Evolutionary conservation across 2,113 vertebrate species (phyloP), one percentile per base, ranked within the genome.

Genomic region (Marcusenius ussheri): DNA sequence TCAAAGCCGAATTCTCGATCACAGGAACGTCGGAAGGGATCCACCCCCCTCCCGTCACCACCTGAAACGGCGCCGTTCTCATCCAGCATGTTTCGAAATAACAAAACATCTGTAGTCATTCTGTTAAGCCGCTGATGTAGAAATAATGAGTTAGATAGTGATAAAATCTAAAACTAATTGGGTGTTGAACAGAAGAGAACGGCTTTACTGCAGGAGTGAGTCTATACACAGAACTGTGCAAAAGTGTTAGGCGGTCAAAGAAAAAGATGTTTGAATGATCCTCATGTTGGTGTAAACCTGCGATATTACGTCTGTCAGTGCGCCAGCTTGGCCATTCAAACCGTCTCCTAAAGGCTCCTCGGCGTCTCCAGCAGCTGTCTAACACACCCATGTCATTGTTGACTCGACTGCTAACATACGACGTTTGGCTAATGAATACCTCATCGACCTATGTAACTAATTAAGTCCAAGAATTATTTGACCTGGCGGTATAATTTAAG

Each of bases 31-130:
- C 11, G 3, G 24, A 31, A 70, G 66, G 27, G 66, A 27, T 31
- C 35, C 27, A 15, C 3, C 31, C 27, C 35, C 3, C 31, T 15
- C 31, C 70, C 70, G 3, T 15, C 1, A 77, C 62, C 74, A 77
- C 15, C 70, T 35, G 5, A 35, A 15, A 77, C 5, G 70, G 13
- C 11, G 4, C 13, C 9, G 5, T 42, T 42, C 74, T 70, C n/a
- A 31, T 70, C 10, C 10, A 3, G 62, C n/a, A 70, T 27, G 10
- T 70, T 70, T 47, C 35, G 1, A 47, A 84, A 84, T 24, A 84
- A 46, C 24, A 47, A 84, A 84, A 84, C 83, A 84, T 84, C 46
- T 86, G 83, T 31, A 86, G 45, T 85, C 42, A 47, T 84, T 84
- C 83, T 3, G 83, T 86, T 31, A 31, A 86, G 11, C 7, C 83